These are phyloP conservation scores for Gymnocephalus cernua DNA, from an alignment of 2,113 vertebrate species.

Conservation along the genomic window DNA sequence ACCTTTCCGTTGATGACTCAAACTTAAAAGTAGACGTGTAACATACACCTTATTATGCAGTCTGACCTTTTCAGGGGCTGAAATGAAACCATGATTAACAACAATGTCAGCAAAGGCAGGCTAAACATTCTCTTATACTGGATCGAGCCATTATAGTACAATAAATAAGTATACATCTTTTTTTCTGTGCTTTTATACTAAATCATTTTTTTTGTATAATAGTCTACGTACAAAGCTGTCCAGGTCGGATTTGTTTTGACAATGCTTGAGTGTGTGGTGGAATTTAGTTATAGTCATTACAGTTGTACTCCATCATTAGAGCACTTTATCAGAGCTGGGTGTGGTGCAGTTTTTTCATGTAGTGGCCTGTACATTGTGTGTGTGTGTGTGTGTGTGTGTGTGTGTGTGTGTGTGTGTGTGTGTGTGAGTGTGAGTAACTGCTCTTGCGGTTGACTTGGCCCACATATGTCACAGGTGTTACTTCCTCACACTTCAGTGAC, in stretches of 20 bases:
- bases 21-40: slow-evolving; percentile 43
- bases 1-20: slow-evolving; percentile 5
- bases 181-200: no score
- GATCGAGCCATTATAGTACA: neutral
- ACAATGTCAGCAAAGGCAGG: neutral
- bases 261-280: neutral
- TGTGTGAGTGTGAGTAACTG: neutral
- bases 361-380: no score
- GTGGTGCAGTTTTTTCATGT: slow-evolving; percentile 40
- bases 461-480: slow-evolving; percentile 48
- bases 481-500: slow-evolving; percentile 35
- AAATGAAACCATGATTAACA: neutral
- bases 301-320: neutral
- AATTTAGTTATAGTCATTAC: neutral
- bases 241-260: slow-evolving; percentile 7
- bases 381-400: neutral
- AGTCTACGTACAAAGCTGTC: neutral
- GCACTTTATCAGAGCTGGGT: slow-evolving; percentile 2
- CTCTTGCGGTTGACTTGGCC: slow-evolving; percentile 39
- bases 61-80: slow-evolving; percentile 26
- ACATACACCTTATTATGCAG: slow-evolving; percentile 34
- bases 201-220: no score
- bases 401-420: neutral
- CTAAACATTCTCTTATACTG: neutral
- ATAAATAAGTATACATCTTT: no score